A percentile compares a stretch with the other conserved stretches of the same genome.
Conservation (phyloP, 2,888 invertebrate species). For the Alviniconcha strummeri region DNA sequence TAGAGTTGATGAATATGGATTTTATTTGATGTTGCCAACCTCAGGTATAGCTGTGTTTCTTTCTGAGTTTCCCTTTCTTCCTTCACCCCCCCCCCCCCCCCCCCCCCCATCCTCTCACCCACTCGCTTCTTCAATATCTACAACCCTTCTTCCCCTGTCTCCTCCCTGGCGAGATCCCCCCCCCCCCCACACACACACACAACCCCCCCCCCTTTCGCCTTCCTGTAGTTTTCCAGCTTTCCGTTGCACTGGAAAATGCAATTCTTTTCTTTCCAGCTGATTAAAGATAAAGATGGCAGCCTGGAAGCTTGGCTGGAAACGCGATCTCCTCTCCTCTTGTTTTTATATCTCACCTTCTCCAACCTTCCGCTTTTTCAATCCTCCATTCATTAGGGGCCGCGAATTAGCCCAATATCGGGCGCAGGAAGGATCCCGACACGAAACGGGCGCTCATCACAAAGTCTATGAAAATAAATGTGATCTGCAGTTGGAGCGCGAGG, state of each 20-base stretch:
- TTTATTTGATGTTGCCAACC: too few relatives aligned
- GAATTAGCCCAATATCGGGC: slow-evolving; percentile 30
- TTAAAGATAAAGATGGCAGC: slow-evolving; percentile 27
- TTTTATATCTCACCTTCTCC: slow-evolving; percentile 18
- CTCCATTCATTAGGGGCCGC: slow-evolving; percentile 28
- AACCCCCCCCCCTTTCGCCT: too few relatives aligned
- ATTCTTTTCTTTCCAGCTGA: slow-evolving; percentile 29
- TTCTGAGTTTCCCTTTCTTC: too few relatives aligned
- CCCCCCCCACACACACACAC: too few relatives aligned
- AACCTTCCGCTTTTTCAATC: slow-evolving; percentile 27
- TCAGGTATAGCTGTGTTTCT: too few relatives aligned
- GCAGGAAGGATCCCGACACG: slow-evolving; percentile 18
- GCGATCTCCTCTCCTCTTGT: neutral
- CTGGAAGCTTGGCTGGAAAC: slow-evolving; percentile 16
- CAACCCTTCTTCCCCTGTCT: too few relatives aligned
- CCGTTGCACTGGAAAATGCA: slow-evolving; percentile 25
- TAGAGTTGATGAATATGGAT: too few relatives aligned
- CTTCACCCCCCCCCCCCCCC: too few relatives aligned
- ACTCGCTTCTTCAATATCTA: too few relatives aligned
- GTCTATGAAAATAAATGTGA: slow-evolving; percentile 38
- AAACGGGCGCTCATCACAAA: slow-evolving; percentile 27
- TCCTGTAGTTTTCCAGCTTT: neutral
- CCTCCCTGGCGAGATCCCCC: too few relatives aligned
- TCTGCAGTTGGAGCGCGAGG: slow-evolving; percentile 14
- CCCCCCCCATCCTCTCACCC: too few relatives aligned